Evolutionary conservation across 1,140 invertebrate genomes (phyloP), one percentile per base, ranked within the genome.

Genomic region (Araneus ventricosus): DNA sequence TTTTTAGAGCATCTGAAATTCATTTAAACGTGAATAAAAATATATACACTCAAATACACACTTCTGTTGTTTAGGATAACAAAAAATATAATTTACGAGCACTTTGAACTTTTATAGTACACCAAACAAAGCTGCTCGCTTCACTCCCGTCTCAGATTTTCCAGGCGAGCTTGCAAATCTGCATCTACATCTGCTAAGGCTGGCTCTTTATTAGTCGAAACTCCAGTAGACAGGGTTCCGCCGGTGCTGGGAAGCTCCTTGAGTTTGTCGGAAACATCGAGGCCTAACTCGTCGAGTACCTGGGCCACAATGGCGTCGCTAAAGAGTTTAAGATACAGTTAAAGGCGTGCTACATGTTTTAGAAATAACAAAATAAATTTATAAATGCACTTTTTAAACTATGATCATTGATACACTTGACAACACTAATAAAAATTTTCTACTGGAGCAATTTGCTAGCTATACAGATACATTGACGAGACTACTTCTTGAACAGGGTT

Each of bases 101-200:
- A 30, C 17, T 75, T 75, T 20, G 30, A 34, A 75, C 10, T 75
- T 75, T 75, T 75, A 75, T 75, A 20, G 4, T 34, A 70, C 63
- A 70, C 20, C 6, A 75, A 75, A 75, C 27, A 20, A 14, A 7
- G 34, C 37, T 5, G 70, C 70, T 37, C 6, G 4, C 30, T 20
- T 96, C 97, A 99, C 96, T 99, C 98, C 94, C 98, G 96, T 94
- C 98, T 96, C 93, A 99, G 96, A 96, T 99, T 99, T 95, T 99
- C 98, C 93, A 99, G 96, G 94, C 99, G 96, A 8, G 98, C 98
- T 96, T 99, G 98, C 86, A 99, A 96, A 96, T 99, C 98, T 39
- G 98, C 98, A 96, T 99, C 99, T 7, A 98, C 98, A 96, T 99
- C 98, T 10, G 96, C 96, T 57, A 97, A 95, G 30, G 96, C 96